These are phyloP conservation scores for Corydoras maculifer DNA, from an alignment of 2,113 vertebrate genomes.

Conservation along the genomic window DNA sequence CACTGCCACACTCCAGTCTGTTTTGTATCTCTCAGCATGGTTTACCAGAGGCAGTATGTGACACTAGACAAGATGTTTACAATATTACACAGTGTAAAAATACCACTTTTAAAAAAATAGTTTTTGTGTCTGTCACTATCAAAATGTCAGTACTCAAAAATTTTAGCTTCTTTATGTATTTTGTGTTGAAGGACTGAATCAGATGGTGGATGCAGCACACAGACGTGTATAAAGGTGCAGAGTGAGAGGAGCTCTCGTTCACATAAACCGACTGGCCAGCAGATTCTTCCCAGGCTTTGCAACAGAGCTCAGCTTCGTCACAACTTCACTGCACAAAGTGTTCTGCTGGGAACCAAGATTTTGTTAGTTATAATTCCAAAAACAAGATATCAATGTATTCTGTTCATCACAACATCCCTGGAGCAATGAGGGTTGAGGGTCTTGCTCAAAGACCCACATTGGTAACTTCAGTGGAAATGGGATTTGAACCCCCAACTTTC, in stretches of 20 bases:
- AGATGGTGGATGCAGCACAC: constrained; percentile 52
- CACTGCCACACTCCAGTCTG: no score
- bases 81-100: no score
- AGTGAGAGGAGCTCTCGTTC: constrained; percentile 44
- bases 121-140: background rate
- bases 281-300: constrained; percentile 29
- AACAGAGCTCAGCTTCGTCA: constrained; percentile 55
- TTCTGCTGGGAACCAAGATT: constrained; percentile 64
- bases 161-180: constrained; percentile 7
- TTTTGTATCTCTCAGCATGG: no score
- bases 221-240: constrained; percentile 41
- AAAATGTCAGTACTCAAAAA: constrained; percentile 1
- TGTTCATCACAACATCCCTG: no score
- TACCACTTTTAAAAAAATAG: background rate
- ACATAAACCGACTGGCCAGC: constrained; percentile 51
- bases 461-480: no score
- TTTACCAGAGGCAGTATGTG: no score
- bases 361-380: background rate
- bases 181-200: constrained; percentile 58
- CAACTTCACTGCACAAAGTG: constrained; percentile 40
- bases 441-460: no score
- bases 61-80: no score
- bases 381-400: background rate
- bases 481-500: no score
- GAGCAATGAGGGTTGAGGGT: no score